Evolutionary conservation across 2,113 vertebrate species (phyloP).

Genomic region (Papio anubis): DNA sequence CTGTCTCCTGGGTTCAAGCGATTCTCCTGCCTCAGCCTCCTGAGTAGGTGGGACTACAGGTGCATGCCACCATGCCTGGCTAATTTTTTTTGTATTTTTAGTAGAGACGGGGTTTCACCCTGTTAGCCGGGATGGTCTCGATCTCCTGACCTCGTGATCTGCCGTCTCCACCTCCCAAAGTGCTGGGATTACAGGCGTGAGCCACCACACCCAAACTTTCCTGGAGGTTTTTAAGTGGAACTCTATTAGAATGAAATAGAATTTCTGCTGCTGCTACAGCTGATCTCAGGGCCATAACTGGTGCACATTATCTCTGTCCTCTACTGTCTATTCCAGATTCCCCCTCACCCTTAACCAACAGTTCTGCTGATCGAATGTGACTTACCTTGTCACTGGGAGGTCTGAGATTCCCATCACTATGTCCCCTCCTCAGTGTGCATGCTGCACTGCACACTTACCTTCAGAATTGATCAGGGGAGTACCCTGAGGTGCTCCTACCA

Average conservation of each 20-base stretch:
- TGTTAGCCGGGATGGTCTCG: too few species aligned
- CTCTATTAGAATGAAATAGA: neutral
- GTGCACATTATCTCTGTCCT: neutral
- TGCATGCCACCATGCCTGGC: too few species aligned
- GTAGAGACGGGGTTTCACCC: too few species aligned
- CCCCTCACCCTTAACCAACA: neutral
- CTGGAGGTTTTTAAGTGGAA: neutral
- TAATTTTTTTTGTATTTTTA: too few species aligned
- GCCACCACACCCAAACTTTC: neutral
- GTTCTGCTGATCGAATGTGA: neutral
- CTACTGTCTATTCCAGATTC: neutral
- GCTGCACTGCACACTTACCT: neutral
- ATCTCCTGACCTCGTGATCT: too few species aligned
- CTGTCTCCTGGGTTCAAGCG: too few species aligned
- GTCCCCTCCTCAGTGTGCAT: neutral
- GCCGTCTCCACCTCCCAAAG: too few species aligned
- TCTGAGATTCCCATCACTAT: neutral
- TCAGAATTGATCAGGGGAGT: neutral
- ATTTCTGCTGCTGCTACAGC: neutral
- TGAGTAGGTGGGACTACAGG: too few species aligned
- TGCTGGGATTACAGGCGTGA: too few species aligned
- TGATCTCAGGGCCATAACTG: too few species aligned
- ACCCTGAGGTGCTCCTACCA: neutral
- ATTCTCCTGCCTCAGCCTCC: too few species aligned
- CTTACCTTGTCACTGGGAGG: neutral